Base-by-base conservation (phyloP, 2,113 vertebrate species). In the Galeopterus variegatus region DNA sequence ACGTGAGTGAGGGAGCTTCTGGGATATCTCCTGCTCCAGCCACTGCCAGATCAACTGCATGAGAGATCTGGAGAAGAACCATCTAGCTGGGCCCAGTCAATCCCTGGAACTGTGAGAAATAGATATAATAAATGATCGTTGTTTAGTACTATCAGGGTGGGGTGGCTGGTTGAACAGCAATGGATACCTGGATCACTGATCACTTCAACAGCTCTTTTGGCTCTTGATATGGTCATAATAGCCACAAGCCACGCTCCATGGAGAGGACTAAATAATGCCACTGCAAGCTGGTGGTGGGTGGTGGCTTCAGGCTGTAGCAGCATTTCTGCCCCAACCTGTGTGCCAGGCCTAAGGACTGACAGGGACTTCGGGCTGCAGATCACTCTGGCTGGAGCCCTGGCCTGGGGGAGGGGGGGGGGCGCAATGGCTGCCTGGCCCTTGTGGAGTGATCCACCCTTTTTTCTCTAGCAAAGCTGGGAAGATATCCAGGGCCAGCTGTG, bases 401-500 rank as follows among this genome's bases (percentile, higher is more conserved):
- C 77, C 73, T 48, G 54, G 41, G 12, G 41, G 41, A 3, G 41
- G 41, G 41, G 41, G 41, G 41, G 41, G 72, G 77, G 77, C 62
- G 86, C 2, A 1, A 31, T 94, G 75, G 45, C 60, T 72, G 72
- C 76, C 31, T 54, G 62, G 70, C 70, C 64, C 41, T 72, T 28
- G 65, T 65, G 93, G 64, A 77, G 33, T 9, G 28, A 70, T 82
- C 79, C 58, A 62, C 93, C 62, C 96, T 96, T 95, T 88, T 82
- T 94, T 92, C 82, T 90, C 95, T n/a, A 0, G 79, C 90, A 11
- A 62, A 86, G 88, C 90, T 94, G 97, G 97, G 97, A 95, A 73
- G 89, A 41, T 26, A 48, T 83, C 95, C 95, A 97, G 82, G 93
- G 64, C 93, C 97, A 97, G 95, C 96, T 96, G 97, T 93, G 94